These are phyloP conservation scores for Tenebrosternarchus preto DNA, from an alignment of 2,113 vertebrate genomes.

Conservation along the genomic window DNA sequence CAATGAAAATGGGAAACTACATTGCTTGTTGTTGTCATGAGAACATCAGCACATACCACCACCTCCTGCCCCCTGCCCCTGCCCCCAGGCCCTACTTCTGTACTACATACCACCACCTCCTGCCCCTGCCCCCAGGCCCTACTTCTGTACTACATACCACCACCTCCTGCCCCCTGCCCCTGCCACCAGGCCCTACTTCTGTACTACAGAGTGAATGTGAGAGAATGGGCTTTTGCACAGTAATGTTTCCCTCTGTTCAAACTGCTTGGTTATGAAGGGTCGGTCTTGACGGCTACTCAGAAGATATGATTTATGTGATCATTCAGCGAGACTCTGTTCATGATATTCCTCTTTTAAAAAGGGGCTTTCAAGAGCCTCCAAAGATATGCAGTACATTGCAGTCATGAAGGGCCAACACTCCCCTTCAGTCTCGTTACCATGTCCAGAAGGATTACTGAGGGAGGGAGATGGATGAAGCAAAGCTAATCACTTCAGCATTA, in stretches of 20 bases:
- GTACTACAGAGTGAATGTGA: too few relatives aligned
- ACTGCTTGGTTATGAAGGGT: neutral
- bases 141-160: too few relatives aligned
- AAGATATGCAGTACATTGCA: neutral
- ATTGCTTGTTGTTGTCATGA: neutral
- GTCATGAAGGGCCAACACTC: neutral
- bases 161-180: too few relatives aligned
- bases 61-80: too few relatives aligned
- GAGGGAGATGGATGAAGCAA: neutral
- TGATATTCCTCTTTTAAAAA: neutral
- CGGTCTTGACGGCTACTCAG: neutral
- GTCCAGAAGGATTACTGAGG: constrained; percentile 11
- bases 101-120: too few relatives aligned
- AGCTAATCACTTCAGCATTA: constrained; percentile 45
- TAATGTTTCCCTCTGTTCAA: neutral
- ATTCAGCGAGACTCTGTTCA: neutral
- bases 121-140: too few relatives aligned
- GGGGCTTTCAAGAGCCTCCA: neutral
- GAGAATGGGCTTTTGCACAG: too few relatives aligned
- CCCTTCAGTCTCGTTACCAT: neutral
- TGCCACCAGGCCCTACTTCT: too few relatives aligned
- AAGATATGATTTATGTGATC: neutral
- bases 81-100: too few relatives aligned
- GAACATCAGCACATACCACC: too few relatives aligned
- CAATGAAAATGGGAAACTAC: neutral